A percentile compares a stretch with the other conserved stretches of the same genome.
Evolutionary conservation across 2,797 vertebrate genomes (phyloP).

Genomic region (Platyrinchus mystaceus): DNA sequence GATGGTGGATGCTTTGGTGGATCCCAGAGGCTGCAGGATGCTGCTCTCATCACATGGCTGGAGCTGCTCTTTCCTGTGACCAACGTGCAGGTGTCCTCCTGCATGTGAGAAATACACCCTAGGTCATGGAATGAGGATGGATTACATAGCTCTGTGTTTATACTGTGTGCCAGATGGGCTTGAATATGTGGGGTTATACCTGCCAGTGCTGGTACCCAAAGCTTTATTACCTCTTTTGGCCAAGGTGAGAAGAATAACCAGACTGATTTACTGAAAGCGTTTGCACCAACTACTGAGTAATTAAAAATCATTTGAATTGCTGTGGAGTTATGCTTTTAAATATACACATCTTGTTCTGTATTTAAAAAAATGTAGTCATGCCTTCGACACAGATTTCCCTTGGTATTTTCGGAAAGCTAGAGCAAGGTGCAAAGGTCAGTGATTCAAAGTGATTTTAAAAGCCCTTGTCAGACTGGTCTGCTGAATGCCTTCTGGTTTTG

Average conservation of each 20-base stretch:
- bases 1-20: background rate
- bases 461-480: background rate
- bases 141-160: background rate
- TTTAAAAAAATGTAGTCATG: background rate
- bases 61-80: background rate
- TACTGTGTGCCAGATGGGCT: background rate
- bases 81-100: accelerated
- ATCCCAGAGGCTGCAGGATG: background rate
- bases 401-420: background rate
- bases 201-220: background rate
- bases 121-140: no score
- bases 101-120: background rate
- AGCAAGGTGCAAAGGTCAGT: background rate
- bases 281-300: background rate
- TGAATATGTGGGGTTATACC: background rate
- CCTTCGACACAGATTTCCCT: background rate
- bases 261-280: background rate
- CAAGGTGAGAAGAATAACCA: background rate
- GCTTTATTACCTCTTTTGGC: background rate
- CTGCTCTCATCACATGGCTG: accelerated
- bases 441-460: background rate
- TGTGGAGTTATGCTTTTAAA: background rate
- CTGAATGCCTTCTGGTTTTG: background rate
- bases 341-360: background rate
- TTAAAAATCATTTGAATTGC: background rate